A percentile compares a stretch with the other conserved stretches of the same genome.
Conservation (phyloP, 2,113 vertebrate species). For the Cercocebus atys region DNA sequence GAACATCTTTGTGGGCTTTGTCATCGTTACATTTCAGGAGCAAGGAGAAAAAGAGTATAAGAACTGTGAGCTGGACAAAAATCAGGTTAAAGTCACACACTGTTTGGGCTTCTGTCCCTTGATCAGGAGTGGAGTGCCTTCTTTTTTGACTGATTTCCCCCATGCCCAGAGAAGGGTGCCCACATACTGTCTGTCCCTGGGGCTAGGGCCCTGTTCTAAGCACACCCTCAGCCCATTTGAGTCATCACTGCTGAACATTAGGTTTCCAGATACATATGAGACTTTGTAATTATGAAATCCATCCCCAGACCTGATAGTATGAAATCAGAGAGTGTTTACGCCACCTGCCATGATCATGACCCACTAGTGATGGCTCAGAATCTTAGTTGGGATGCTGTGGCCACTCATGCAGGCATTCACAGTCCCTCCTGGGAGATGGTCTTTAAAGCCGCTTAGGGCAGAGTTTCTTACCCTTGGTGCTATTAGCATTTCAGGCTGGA, state of each 20-base stretch:
- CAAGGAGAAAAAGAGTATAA: constrained; percentile 99
- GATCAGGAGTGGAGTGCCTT: not conserved
- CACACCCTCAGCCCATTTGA: not conserved
- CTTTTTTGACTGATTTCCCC: not conserved
- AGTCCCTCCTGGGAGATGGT: not conserved
- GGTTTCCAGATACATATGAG: not conserved
- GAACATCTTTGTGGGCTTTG: constrained; percentile 99
- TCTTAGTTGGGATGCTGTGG: not conserved
- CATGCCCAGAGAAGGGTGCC: not conserved
- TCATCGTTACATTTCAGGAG: constrained; percentile 99
- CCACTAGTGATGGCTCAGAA: not conserved
- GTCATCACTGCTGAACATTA: not conserved
- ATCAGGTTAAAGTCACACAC: constrained; percentile 91
- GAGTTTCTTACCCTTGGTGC: not conserved
- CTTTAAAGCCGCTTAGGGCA: not conserved
- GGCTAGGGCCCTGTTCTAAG: not conserved
- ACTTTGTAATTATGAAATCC: not conserved
- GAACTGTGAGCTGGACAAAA: constrained; percentile 99
- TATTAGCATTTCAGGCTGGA: not conserved
- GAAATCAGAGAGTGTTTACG: not conserved
- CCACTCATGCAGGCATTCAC: not conserved
- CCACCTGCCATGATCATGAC: not conserved
- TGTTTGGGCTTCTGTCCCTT: constrained; percentile 46
- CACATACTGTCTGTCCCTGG: not conserved
- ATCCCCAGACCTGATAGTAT: not conserved